These are phyloP conservation scores for Machimus rusticus DNA, from an alignment of 2,888 invertebrate species.

Conservation along the genomic window DNA sequence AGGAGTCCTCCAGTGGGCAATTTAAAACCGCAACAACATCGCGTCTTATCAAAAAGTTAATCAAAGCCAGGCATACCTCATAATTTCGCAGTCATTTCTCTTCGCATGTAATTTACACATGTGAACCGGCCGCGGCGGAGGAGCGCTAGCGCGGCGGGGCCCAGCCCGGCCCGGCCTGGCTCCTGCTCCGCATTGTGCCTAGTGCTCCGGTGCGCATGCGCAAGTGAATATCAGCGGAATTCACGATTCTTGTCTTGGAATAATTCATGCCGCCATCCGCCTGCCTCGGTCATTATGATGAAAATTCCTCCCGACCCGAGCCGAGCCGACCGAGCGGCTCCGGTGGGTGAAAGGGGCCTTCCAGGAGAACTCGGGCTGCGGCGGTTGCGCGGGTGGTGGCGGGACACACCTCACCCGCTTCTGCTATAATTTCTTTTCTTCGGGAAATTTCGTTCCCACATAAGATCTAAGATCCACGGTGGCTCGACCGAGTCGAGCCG, in stretches of 20 bases:
- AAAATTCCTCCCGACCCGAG: background rate
- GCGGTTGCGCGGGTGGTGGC: background rate
- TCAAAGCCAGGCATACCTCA: background rate
- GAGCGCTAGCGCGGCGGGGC: background rate
- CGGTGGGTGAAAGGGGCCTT: background rate
- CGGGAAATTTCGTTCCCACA: slow-evolving; percentile 2
- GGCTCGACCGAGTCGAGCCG: background rate
- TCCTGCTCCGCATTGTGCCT: slow-evolving; percentile 5
- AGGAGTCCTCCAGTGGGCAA: background rate
- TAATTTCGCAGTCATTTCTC: slow-evolving; percentile 18
- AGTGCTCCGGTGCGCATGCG: background rate
- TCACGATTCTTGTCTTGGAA: slow-evolving; percentile 6
- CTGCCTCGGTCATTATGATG: background rate
- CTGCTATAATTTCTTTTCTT: slow-evolving; percentile 16
- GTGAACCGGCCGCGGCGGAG: background rate
- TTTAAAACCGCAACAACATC: background rate
- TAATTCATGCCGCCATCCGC: background rate
- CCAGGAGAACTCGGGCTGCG: background rate
- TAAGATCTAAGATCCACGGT: background rate
- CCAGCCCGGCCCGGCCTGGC: background rate
- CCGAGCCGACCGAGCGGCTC: background rate
- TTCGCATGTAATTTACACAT: slow-evolving; percentile 16
- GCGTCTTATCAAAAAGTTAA: slow-evolving; percentile 4
- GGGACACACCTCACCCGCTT: background rate
- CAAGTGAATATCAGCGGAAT: slow-evolving; percentile 11